These are phyloP conservation scores for Choristoneura rosaceana DNA, from an alignment of 2,888 invertebrate genomes.

Conservation along the genomic window DNA sequence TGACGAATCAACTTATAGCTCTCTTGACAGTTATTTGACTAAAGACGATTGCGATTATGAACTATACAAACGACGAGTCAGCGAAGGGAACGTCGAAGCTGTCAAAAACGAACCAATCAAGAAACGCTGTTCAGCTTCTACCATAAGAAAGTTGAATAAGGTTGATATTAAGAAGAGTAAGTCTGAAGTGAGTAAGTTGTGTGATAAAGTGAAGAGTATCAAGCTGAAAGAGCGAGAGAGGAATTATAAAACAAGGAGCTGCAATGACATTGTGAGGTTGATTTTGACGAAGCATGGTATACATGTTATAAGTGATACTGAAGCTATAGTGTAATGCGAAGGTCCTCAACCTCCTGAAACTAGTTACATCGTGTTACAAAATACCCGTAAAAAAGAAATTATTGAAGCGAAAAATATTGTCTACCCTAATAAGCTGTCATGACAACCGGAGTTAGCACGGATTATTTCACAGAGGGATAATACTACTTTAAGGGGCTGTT, in stretches of 20 bases:
- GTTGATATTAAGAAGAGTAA: slow-evolving; percentile 78
- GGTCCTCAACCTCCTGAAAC: no score
- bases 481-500: no score
- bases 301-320: slow-evolving; percentile 91
- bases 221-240: slow-evolving; percentile 70
- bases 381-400: no score
- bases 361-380: no score
- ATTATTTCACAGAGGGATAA: no score
- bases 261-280: slow-evolving; percentile 88
- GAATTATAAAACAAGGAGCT: slow-evolving; percentile 78
- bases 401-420: no score
- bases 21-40: slow-evolving; percentile 85
- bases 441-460: no score
- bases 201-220: slow-evolving; percentile 77
- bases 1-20: slow-evolving; percentile 66
- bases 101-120: slow-evolving; percentile 56
- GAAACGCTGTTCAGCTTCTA: slow-evolving; percentile 73
- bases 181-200: slow-evolving; percentile 82
- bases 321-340: slow-evolving; percentile 86
- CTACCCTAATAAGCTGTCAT: no score
- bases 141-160: slow-evolving; percentile 70
- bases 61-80: slow-evolving; percentile 68
- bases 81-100: slow-evolving; percentile 72
- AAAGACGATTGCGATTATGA: slow-evolving; percentile 75
- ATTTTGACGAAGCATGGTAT: slow-evolving; percentile 92